phyloP scores from a whole-genome alignment of 2,797 vertebrate species.

The Acanthornis magna region DNA sequence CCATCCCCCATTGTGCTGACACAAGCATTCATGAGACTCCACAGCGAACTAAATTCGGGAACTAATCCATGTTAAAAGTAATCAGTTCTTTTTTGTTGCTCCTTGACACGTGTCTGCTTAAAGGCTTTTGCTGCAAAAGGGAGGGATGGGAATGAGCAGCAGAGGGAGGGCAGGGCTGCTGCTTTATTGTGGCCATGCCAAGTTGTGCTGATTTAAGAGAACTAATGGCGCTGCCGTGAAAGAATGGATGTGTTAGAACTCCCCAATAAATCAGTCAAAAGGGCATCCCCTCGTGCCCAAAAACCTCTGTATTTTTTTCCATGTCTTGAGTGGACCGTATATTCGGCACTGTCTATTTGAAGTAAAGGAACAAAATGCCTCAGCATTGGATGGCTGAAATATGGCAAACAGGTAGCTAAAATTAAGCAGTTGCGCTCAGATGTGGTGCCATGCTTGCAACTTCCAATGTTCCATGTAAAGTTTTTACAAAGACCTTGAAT shows the following conservation, averaged over 20 bases:
- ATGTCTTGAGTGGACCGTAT: background rate
- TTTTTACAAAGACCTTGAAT: background rate
- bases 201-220: background rate
- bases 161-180: background rate
- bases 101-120: slow-evolving; percentile 1
- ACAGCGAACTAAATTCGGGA: slow-evolving; percentile 5
- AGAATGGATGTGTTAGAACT: background rate
- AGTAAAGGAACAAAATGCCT: background rate
- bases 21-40: background rate
- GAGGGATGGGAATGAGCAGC: background rate
- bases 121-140: background rate
- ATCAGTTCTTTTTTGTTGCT: slow-evolving; percentile 21
- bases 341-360: background rate
- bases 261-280: background rate
- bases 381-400: background rate
- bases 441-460: background rate
- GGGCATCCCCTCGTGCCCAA: background rate
- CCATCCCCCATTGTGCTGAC: slow-evolving; percentile 8
- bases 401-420: background rate
- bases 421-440: background rate
- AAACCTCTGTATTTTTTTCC: background rate
- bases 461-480: background rate
- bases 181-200: background rate
- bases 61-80: slow-evolving; percentile 33
- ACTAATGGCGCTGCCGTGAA: background rate